phyloP scores from a whole-genome alignment of 2,888 invertebrate genomes.

The Pollenia griseotomentosa region DNA sequence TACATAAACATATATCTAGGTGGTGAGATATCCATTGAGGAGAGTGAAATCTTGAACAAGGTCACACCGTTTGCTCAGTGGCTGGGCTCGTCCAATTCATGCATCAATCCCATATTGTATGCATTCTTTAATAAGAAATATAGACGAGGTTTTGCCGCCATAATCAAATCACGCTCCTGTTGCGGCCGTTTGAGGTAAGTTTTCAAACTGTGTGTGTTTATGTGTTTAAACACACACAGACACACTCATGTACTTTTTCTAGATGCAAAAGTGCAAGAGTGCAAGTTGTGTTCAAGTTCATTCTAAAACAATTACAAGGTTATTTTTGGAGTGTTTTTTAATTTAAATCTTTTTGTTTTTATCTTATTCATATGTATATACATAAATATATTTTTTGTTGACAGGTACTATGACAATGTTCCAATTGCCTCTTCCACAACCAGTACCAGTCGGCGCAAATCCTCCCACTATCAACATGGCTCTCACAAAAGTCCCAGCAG shows the following conservation, averaged over 20 bases:
- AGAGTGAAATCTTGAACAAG: slow-evolving; percentile 91
- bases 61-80: slow-evolving; percentile 95
- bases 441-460: slow-evolving; percentile 93
- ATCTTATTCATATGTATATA: too few species aligned
- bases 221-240: slow-evolving; percentile 3
- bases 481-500: slow-evolving; percentile 85
- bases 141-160: slow-evolving; percentile 94
- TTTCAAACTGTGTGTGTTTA: background rate
- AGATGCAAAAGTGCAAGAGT: slow-evolving; percentile 48
- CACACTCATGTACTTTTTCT: background rate
- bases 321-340: slow-evolving; percentile 50
- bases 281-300: slow-evolving; percentile 68
- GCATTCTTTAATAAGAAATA: slow-evolving; percentile 98
- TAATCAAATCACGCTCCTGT: slow-evolving; percentile 93
- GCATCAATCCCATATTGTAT: slow-evolving; percentile 97
- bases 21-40: slow-evolving; percentile 88
- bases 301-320: slow-evolving; percentile 64
- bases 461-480: slow-evolving; percentile 91
- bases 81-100: slow-evolving; percentile 96
- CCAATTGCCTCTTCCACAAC: slow-evolving; percentile 94
- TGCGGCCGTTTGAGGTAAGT: slow-evolving; percentile 90
- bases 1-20: slow-evolving; percentile 73
- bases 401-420: slow-evolving; percentile 92
- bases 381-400: slow-evolving; percentile 5
- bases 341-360: slow-evolving; percentile 48